Conservation (phyloP, 2,888 invertebrate genomes). For the Pollenia amentaria region DNA sequence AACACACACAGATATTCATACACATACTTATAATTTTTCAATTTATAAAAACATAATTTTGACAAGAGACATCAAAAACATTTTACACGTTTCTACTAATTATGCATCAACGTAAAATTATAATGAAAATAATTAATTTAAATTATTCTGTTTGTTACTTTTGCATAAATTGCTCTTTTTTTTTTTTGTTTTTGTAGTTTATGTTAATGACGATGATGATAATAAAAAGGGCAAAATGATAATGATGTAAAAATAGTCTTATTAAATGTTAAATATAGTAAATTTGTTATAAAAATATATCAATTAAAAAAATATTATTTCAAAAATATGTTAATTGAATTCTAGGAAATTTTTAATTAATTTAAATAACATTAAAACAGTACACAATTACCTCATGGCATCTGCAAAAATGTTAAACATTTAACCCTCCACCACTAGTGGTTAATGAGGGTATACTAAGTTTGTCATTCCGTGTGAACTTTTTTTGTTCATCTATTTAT, state of each 20-base stretch:
- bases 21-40: slow-evolving; percentile 15
- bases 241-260: slow-evolving; percentile 11
- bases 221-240: neutral
- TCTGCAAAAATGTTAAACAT: no score
- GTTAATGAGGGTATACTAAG: no score
- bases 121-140: slow-evolving; percentile 68
- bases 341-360: no score
- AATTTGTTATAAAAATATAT: neutral
- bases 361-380: no score
- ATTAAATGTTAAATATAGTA: neutral
- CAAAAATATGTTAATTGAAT: neutral
- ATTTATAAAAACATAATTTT: slow-evolving; percentile 44
- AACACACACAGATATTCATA: neutral
- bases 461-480: no score
- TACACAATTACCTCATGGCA: no score
- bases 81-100: slow-evolving; percentile 61
- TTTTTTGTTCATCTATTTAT: no score
- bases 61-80: slow-evolving; percentile 57
- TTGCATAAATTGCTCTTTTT: neutral
- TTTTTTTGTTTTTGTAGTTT: slow-evolving; percentile 40
- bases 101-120: slow-evolving; percentile 57
- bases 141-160: slow-evolving; percentile 67
- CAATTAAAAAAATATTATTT: neutral
- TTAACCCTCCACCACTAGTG: no score
- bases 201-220: slow-evolving; percentile 26